Evolutionary conservation across 2,888 invertebrate species (phyloP).

Genomic region (Calliopum simillimum): DNA sequence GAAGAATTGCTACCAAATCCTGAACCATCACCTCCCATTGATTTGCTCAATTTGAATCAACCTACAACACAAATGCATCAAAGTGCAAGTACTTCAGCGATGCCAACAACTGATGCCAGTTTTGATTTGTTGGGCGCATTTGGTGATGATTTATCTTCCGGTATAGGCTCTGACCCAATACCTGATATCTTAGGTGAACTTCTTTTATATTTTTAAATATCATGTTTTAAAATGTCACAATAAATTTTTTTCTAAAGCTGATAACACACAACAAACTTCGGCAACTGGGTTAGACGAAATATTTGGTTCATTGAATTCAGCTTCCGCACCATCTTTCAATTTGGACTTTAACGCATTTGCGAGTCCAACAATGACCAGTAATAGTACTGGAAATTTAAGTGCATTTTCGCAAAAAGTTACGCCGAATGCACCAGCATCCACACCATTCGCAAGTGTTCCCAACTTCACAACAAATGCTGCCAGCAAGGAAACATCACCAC

Average conservation of each 20-base stretch:
- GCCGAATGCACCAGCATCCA: slow-evolving; percentile 43
- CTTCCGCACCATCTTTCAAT: slow-evolving; percentile 46
- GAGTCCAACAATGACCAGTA: slow-evolving; percentile 40
- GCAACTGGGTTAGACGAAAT: slow-evolving; percentile 73
- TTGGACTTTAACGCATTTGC: slow-evolving; percentile 55
- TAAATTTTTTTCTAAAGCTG: slow-evolving; percentile 41
- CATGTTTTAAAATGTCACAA: not conserved
- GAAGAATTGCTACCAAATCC: slow-evolving; percentile 56
- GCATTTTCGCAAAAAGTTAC: slow-evolving; percentile 46
- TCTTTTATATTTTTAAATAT: not conserved
- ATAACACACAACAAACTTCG: slow-evolving; percentile 51
- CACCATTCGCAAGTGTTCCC: slow-evolving; percentile 50
- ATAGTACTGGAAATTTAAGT: not conserved
- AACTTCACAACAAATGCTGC: slow-evolving; percentile 51
- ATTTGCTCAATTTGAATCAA: slow-evolving; percentile 71
- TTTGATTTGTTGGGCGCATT: slow-evolving; percentile 73
- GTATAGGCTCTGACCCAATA: slow-evolving; percentile 60
- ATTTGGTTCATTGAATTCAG: slow-evolving; percentile 70
- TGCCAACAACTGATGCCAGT: slow-evolving; percentile 67
- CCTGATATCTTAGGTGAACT: slow-evolving; percentile 60
- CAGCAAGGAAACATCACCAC: slow-evolving; percentile 68
- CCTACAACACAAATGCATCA: slow-evolving; percentile 52
- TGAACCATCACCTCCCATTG: slow-evolving; percentile 67
- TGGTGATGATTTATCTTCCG: slow-evolving; percentile 62
- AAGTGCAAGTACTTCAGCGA: slow-evolving; percentile 56